Conservation (phyloP, 1,140 invertebrate genomes). For the Anastrepha obliqua region DNA sequence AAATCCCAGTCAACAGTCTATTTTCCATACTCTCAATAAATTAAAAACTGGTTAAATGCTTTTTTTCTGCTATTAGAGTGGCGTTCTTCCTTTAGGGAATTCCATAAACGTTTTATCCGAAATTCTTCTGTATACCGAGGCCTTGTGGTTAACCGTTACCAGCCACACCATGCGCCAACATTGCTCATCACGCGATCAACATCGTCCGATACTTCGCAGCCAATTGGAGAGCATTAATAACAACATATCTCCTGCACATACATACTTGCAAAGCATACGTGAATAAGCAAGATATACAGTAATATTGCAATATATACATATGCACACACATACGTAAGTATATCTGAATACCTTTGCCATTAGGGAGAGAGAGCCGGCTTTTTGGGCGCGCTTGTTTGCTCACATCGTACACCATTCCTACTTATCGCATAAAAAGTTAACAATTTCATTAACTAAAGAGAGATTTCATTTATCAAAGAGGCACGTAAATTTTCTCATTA, state of each 20-base stretch:
- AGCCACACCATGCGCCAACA: background rate
- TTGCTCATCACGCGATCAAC: slow-evolving; percentile 36
- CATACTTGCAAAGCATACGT: background rate
- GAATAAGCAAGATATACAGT: background rate
- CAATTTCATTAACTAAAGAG: background rate
- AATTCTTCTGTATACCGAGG: too few relatives aligned
- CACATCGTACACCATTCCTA: background rate
- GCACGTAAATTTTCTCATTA: background rate
- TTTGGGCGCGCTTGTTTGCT: background rate
- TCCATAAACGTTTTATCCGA: too few relatives aligned
- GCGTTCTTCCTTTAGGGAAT: too few relatives aligned
- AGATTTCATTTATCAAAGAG: background rate
- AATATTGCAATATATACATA: background rate
- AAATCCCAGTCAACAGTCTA: too few relatives aligned
- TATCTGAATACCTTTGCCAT: too few relatives aligned
- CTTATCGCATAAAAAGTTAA: background rate
- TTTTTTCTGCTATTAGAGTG: too few relatives aligned
- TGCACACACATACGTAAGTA: background rate
- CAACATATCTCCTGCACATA: background rate
- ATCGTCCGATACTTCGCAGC: background rate
- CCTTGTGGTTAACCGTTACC: too few relatives aligned
- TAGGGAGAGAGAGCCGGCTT: too few relatives aligned
- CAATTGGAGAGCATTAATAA: slow-evolving; percentile 13
- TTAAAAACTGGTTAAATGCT: too few relatives aligned
- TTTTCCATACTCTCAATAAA: too few relatives aligned